Conservation (phyloP, 2,888 invertebrate species). For the Drosophila testacea region DNA sequence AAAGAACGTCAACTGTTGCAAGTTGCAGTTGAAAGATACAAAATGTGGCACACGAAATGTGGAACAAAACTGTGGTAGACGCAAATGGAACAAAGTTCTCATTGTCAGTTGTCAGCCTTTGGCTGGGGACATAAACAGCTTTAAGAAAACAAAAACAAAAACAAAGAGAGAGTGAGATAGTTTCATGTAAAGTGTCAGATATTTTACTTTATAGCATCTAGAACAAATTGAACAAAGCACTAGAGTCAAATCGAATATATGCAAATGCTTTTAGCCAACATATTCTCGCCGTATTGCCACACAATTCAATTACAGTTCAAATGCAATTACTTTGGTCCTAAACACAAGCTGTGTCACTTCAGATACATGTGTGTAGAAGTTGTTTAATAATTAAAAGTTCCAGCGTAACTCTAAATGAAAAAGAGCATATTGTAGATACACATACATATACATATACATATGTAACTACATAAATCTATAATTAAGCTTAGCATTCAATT, state of each 20-base stretch:
- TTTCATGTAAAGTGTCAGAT: not conserved
- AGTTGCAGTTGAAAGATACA: conserved; percentile 29
- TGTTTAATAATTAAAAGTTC: conserved; percentile 14
- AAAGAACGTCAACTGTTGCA: conserved; percentile 30
- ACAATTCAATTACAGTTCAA: conserved; percentile 45
- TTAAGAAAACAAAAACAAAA: not conserved
- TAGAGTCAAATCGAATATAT: conserved; percentile 23
- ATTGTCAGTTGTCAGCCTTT: conserved; percentile 39
- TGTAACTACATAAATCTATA: not conserved
- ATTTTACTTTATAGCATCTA: not conserved
- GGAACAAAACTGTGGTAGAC: conserved; percentile 54
- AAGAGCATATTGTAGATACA: not conserved
- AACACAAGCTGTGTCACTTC: conserved; percentile 10
- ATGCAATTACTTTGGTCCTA: conserved; percentile 44
- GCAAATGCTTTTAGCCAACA: conserved; percentile 46
- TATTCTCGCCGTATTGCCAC: conserved; percentile 21
- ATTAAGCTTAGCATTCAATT: conserved; percentile 9
- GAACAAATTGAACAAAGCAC: conserved; percentile 16
- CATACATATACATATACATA: not conserved
- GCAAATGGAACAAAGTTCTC: conserved; percentile 61
- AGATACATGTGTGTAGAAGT: conserved; percentile 1
- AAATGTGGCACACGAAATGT: conserved; percentile 55
- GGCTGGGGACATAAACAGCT: conserved; percentile 11
- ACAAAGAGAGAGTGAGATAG: not conserved
- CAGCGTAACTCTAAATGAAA: not conserved